phyloP scores from a whole-genome alignment of 1,140 invertebrate genomes.

The Cydia pomonella region DNA sequence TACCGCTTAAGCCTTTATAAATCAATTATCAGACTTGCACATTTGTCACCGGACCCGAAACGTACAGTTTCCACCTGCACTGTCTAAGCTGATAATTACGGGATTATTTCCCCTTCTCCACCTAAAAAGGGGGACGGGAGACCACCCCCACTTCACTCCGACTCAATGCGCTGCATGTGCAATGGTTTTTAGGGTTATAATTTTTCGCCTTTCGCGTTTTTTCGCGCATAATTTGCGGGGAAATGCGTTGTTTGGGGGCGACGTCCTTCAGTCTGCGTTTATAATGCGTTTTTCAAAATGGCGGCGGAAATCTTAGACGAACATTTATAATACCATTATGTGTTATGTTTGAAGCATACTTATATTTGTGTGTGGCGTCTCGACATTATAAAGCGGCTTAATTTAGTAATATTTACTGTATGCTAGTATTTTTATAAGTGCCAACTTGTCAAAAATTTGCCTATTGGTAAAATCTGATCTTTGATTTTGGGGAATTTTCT shows the following conservation, averaged over 20 bases:
- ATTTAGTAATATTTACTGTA: too few species aligned
- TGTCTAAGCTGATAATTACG: conserved; percentile 35
- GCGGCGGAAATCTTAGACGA: neutral
- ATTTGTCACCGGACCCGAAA: conserved; percentile 19
- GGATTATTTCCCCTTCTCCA: conserved; percentile 28
- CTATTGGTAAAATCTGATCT: too few species aligned
- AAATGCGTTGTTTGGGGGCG: conserved; percentile 15
- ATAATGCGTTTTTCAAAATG: conserved; percentile 13
- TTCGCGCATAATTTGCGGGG: conserved; percentile 19
- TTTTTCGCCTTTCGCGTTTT: conserved; percentile 23
- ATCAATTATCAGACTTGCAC: conserved; percentile 28
- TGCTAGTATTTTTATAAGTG: too few species aligned
- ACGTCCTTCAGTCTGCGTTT: conserved; percentile 21
- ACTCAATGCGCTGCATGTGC: conserved; percentile 24
- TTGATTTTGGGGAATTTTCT: too few species aligned
- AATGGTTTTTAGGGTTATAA: conserved; percentile 29
- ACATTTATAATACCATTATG: neutral
- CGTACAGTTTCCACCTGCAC: conserved; percentile 32
- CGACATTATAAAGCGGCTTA: too few species aligned
- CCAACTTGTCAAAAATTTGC: too few species aligned
- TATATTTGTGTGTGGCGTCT: too few species aligned
- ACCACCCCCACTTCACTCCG: conserved; percentile 28
- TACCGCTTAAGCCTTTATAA: conserved; percentile 23
- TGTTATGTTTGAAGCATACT: too few species aligned
- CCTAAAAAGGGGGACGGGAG: neutral